A percentile compares a stretch with the other conserved stretches of the same genome.
Evolutionary conservation across 2,888 invertebrate genomes (phyloP).

Genomic region (Orthosia gracilis): DNA sequence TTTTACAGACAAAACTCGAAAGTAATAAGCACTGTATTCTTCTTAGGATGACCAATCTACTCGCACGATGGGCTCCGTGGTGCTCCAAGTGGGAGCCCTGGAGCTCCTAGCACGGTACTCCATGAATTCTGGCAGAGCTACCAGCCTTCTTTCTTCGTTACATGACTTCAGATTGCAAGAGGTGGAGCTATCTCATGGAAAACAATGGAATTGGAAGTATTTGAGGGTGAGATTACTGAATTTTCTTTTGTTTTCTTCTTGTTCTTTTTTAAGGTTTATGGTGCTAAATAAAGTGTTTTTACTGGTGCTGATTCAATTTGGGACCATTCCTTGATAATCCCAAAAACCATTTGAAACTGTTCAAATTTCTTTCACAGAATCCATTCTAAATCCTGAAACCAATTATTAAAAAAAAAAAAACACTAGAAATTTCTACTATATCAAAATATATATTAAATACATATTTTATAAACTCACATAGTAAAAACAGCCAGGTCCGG

Average conservation of each 20-base stretch:
- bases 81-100: constrained; percentile 86
- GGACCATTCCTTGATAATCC: too few species aligned
- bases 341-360: too few species aligned
- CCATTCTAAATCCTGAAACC: too few species aligned
- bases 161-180: constrained; percentile 90
- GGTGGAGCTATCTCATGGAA: constrained; percentile 89
- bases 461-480: too few species aligned
- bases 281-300: not conserved
- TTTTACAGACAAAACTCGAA: not conserved
- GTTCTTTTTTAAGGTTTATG: not conserved
- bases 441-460: too few species aligned
- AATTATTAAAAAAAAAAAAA: too few species aligned
- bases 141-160: constrained; percentile 90
- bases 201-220: constrained; percentile 93
- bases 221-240: constrained; percentile 87
- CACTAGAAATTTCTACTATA: too few species aligned
- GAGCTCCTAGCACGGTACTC: constrained; percentile 87
- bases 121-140: constrained; percentile 86
- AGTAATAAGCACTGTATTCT: not conserved
- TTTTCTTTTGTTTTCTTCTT: not conserved
- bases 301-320: not conserved
- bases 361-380: too few species aligned
- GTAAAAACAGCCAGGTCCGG: too few species aligned
- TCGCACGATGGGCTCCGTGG: constrained; percentile 86
- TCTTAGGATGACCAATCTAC: constrained; percentile 78